Conservation (phyloP, 2,113 vertebrate species). For the Azemiops feae region DNA sequence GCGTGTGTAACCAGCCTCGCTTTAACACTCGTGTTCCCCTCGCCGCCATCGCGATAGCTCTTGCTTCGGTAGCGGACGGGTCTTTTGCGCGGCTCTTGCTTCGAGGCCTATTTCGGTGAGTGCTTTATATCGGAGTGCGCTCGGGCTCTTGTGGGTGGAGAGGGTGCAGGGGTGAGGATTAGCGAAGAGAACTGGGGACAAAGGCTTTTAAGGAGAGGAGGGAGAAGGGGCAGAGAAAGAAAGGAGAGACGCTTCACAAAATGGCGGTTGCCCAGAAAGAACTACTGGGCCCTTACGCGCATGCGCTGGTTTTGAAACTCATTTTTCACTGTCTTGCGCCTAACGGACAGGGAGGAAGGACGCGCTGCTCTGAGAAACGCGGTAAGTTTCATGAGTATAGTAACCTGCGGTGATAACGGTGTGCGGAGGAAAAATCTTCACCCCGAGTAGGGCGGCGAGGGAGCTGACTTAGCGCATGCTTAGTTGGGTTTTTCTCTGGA, state of each 20-base stretch:
- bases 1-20: conserved; percentile 18
- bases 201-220: no score
- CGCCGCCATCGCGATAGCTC: conserved; percentile 7
- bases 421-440: no score
- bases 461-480: background rate
- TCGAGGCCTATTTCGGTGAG: background rate
- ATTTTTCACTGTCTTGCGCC: background rate
- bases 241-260: conserved; percentile 3
- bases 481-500: background rate
- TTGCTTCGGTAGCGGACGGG: background rate
- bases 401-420: background rate
- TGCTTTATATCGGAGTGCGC: background rate
- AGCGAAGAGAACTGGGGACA: background rate
- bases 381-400: background rate
- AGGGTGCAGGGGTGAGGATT: no score
- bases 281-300: background rate
- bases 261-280: conserved; percentile 24
- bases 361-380: background rate
- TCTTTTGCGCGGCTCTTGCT: background rate
- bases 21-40: background rate
- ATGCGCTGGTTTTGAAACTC: background rate
- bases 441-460: background rate
- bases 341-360: background rate
- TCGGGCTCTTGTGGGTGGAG: background rate
- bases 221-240: background rate